Conservation (phyloP, 1,140 invertebrate species). For the Megalopta genalis region DNA sequence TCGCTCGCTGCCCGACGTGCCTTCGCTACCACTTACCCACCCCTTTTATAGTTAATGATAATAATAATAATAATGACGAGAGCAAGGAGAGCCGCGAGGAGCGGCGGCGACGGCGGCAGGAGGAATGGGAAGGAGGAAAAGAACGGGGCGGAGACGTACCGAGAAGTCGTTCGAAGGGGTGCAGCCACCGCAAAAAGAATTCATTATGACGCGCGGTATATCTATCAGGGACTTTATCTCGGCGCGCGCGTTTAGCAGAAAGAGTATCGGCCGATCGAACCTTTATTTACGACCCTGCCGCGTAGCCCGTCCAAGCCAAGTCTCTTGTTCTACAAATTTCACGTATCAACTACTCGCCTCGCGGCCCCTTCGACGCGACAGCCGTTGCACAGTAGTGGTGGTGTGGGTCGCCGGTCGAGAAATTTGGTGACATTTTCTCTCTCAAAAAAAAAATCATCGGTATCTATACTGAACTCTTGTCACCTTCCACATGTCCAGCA, state of each 20-base stretch:
- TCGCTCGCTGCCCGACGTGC: not conserved
- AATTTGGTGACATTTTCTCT: too few species aligned
- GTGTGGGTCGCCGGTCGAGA: too few species aligned
- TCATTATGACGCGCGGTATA: constrained; percentile 35
- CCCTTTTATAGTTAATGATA: constrained; percentile 37
- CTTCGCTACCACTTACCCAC: constrained; percentile 1
- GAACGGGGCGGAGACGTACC: constrained; percentile 30
- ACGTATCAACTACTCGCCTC: too few species aligned
- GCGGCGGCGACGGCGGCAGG: too few species aligned
- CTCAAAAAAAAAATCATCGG: too few species aligned
- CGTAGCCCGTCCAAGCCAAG: too few species aligned
- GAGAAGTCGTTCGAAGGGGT: constrained; percentile 30
- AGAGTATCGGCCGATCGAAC: constrained; percentile 13
- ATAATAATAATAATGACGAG: too few species aligned
- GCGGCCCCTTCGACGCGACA: too few species aligned
- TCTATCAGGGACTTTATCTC: constrained; percentile 38
- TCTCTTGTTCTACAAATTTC: too few species aligned
- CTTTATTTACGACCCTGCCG: constrained; percentile 41
- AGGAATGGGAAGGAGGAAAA: not conserved
- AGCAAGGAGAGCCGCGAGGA: constrained; percentile 3
- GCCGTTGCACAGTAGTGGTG: too few species aligned
- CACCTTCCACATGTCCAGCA: too few species aligned
- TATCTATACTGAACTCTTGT: too few species aligned
- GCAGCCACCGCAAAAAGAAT: constrained; percentile 27
- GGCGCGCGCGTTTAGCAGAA: constrained; percentile 21